Conservation (phyloP, 2,113 vertebrate species). For the Rhegmatorhina hoffmannsi region DNA sequence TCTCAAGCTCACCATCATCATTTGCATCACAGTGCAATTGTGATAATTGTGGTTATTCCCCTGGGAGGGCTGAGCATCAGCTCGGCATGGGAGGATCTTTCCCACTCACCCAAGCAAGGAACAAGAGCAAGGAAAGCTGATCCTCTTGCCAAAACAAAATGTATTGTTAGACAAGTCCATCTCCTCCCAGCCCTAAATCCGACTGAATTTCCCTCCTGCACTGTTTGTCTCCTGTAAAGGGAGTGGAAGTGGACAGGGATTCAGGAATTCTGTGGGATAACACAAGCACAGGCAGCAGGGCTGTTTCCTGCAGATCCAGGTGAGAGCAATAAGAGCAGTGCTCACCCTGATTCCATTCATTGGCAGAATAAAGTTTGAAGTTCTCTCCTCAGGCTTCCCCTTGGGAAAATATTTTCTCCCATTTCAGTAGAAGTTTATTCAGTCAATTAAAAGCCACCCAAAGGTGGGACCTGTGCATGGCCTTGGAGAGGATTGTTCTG, state of each 20-base stretch:
- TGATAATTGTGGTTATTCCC: background rate
- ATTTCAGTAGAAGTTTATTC: background rate
- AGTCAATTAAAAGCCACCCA: background rate
- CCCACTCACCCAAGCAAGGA: background rate
- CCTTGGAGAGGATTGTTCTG: fast-evolving
- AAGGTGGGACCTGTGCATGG: fast-evolving
- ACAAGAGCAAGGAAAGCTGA: background rate
- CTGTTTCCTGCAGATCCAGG: background rate
- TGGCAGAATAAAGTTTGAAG: fast-evolving
- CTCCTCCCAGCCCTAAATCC: background rate
- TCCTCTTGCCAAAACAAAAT: background rate
- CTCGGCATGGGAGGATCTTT: background rate
- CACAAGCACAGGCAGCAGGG: background rate
- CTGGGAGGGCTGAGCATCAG: background rate
- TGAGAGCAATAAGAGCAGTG: background rate
- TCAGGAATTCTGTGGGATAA: background rate
- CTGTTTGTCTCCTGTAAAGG: background rate
- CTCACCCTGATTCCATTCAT: background rate
- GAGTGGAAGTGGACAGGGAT: background rate
- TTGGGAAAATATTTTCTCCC: background rate
- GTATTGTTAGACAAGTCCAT: background rate
- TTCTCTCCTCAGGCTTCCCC: background rate
- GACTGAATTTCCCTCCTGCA: fast-evolving
- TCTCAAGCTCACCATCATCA: background rate
- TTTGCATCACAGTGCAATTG: background rate